phyloP scores from a whole-genome alignment of 2,888 invertebrate species.

The Drosophila cracens region DNA sequence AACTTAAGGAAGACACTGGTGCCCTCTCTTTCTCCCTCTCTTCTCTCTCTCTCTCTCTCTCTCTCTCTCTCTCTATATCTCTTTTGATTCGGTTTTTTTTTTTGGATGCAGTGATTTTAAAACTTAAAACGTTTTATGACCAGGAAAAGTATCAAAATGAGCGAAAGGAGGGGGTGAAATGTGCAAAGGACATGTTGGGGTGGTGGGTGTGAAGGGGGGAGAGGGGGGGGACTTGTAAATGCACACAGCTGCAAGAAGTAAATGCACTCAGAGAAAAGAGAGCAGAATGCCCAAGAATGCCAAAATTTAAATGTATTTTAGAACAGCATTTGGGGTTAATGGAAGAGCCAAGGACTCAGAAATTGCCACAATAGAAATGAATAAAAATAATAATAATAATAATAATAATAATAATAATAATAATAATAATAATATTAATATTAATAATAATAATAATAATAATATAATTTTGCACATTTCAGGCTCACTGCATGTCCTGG shows the following conservation, averaged over 20 bases:
- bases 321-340: slow-evolving; percentile 26
- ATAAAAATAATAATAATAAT: not conserved
- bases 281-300: not conserved
- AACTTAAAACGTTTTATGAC: slow-evolving; percentile 67
- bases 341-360: not conserved
- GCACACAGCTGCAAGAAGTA: slow-evolving; percentile 71
- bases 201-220: not conserved
- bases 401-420: not conserved
- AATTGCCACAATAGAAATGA: not conserved
- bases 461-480: slow-evolving; percentile 43
- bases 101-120: slow-evolving; percentile 68
- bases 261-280: slow-evolving; percentile 49
- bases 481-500: slow-evolving; percentile 93
- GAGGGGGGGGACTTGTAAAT: slow-evolving; percentile 44
- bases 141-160: slow-evolving; percentile 34
- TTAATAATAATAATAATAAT: not conserved
- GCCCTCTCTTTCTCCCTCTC: not conserved
- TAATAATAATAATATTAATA: not conserved
- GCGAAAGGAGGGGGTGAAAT: not conserved
- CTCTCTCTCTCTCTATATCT: no score
- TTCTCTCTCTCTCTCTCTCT: not conserved
- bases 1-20: slow-evolving; percentile 60
- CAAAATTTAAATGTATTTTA: not conserved
- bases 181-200: not conserved
- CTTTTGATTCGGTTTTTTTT: slow-evolving; percentile 43